Conservation (phyloP, 1,140 invertebrate species). For the Luehdorfia chinensis region DNA sequence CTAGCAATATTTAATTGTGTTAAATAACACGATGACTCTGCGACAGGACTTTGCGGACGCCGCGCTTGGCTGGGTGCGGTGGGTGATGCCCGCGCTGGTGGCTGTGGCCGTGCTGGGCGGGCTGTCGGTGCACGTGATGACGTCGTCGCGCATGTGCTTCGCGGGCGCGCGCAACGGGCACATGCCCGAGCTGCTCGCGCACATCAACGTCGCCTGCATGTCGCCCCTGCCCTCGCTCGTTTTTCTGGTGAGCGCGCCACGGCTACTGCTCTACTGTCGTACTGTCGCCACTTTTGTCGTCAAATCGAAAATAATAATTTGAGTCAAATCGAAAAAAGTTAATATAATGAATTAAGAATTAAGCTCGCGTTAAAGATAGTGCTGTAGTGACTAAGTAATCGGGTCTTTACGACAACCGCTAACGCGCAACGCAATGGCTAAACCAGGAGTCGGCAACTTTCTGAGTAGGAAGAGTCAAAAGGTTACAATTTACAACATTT, state of each 20-base stretch:
- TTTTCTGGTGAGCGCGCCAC: constrained; percentile 82
- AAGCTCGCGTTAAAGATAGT: no score
- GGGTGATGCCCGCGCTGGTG: constrained; percentile 91
- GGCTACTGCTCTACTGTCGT: neutral
- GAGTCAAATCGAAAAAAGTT: no score
- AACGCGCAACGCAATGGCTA: no score
- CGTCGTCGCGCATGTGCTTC: constrained; percentile 93
- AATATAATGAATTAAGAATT: no score
- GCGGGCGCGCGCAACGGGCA: constrained; percentile 94
- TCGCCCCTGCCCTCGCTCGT: constrained; percentile 92
- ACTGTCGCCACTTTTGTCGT: no score
- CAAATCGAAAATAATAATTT: no score
- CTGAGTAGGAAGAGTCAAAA: no score
- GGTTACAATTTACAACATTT: no score
- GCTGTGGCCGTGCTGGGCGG: constrained; percentile 92
- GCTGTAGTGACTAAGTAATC: no score
- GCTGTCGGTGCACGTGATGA: constrained; percentile 93
- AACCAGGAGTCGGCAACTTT: no score
- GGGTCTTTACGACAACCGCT: no score
- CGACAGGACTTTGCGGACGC: constrained; percentile 89
- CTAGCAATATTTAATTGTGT: no score
- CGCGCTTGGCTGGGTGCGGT: constrained; percentile 83
- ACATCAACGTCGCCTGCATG: constrained; percentile 88
- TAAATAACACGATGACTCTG: neutral
- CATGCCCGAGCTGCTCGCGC: constrained; percentile 89